Evolutionary conservation across 1,140 invertebrate genomes (phyloP), one percentile per base, ranked within the genome.

Genomic region (Pseudomyrmex dendroicus): DNA sequence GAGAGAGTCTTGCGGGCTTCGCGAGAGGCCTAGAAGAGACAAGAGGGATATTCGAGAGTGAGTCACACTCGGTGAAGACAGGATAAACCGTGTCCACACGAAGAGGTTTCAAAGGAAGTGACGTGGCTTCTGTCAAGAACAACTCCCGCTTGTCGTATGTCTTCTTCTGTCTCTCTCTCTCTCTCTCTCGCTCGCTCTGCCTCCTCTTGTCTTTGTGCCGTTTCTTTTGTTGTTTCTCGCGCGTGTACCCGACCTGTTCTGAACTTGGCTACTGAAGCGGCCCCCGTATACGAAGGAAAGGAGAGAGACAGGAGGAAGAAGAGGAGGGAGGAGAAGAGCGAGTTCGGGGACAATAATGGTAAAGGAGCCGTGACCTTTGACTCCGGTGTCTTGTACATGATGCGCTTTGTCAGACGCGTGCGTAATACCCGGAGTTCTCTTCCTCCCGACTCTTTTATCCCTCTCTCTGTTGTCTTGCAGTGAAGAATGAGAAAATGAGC

Each of bases 81-180:
- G 85, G 86, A 86, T 77, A 74, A 84, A 86, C 82, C 74, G 76
- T 80, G 80, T 84, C 73, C 72, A 73, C 50, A 35, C 35, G 35
- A 35, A 5, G 59, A 83, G 85, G 67, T 68, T 87, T 73, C 85
- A 73, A 82, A 73, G 86, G 86, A 87, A 87, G 68, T 87, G 86
- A 87, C 86, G 85, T 87, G 86, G 86, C 86, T 86, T 84, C 72
- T 86, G 84, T 84, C 80, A 73, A 76, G 61, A 83, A 84, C 54
- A 86, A 86, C 86, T 62, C 72, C 83, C 74, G 77, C 78, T 83
- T 50, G 66, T 86, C 74, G 20, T 78, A 57, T 76, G 84, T 85
- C 76, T 57, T 44, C 70, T 2, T 15, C 73, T 2, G 66, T 46
- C 56, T 50, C 66, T 20, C 46, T n/a, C 59, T 46, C 50, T 4